These are phyloP conservation scores for Papilio helenus DNA, from an alignment of 1,140 invertebrate genomes.

Conservation along the genomic window DNA sequence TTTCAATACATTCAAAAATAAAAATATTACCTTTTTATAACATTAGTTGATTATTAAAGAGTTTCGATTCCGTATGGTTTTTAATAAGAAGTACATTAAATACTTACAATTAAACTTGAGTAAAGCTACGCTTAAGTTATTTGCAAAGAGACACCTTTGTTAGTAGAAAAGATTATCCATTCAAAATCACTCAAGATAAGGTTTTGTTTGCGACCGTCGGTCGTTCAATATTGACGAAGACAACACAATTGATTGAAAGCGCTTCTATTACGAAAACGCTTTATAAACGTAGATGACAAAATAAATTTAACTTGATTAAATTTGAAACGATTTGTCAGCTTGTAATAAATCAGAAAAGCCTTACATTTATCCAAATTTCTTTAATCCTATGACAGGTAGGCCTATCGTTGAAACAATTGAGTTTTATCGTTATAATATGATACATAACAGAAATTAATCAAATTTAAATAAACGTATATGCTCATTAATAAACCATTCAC, in stretches of 20 bases:
- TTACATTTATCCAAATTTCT: background rate
- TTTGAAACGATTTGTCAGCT: background rate
- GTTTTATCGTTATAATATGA: too few relatives aligned
- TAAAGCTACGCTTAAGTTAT: constrained; percentile 2
- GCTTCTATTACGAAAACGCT: background rate
- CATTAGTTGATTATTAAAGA: background rate
- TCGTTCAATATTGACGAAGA: constrained; percentile 10
- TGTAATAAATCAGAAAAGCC: background rate
- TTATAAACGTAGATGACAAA: constrained; percentile 1
- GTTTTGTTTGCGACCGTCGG: background rate
- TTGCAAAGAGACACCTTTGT: background rate
- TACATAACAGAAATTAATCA: too few relatives aligned
- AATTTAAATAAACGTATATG: too few relatives aligned
- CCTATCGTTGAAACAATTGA: too few relatives aligned
- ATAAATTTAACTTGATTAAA: background rate
- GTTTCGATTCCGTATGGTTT: too few relatives aligned
- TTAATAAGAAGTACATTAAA: background rate
- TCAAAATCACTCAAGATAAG: background rate
- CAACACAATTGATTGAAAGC: constrained; percentile 4
- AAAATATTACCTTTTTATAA: too few relatives aligned
- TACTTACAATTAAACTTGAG: background rate
- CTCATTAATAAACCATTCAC: too few relatives aligned
- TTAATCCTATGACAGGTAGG: background rate
- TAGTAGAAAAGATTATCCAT: constrained; percentile 12
- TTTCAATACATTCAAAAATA: too few relatives aligned